These are phyloP conservation scores for Rotaria socialis DNA, from an alignment of 2,888 invertebrate genomes.

Conservation along the genomic window DNA sequence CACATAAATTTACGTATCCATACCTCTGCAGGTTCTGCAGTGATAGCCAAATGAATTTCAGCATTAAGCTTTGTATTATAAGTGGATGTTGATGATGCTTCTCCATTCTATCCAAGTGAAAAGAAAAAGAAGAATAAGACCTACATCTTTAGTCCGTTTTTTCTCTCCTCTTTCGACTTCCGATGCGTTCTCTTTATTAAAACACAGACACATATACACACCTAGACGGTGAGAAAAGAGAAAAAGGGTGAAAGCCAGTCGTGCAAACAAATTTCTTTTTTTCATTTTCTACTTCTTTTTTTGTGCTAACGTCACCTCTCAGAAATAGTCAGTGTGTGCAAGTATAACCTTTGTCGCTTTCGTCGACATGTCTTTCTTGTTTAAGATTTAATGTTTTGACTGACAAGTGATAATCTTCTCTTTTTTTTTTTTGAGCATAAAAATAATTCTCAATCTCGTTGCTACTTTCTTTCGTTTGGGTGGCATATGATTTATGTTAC, in stretches of 20 bases:
- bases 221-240: not conserved
- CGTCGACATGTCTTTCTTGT: not conserved
- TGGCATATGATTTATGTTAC: not conserved
- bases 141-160: not conserved
- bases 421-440: not conserved
- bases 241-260: not conserved
- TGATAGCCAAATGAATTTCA: not conserved
- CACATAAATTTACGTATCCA: not conserved
- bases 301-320: not conserved
- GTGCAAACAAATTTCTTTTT: constrained; percentile 1
- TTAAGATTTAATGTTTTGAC: constrained; percentile 10
- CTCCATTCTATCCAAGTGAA: not conserved
- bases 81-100: not conserved
- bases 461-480: not conserved
- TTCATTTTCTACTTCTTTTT: not conserved
- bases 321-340: not conserved
- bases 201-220: not conserved
- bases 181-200: not conserved
- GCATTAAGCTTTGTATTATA: not conserved
- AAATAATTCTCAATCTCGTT: not conserved
- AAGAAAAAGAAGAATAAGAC: not conserved
- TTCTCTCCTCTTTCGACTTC: not conserved
- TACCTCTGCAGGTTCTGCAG: not conserved
- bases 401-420: not conserved
- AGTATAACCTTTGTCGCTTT: not conserved